phyloP scores from a whole-genome alignment of 2,113 vertebrate genomes.

The Ptilorrhoa leucosticta region DNA sequence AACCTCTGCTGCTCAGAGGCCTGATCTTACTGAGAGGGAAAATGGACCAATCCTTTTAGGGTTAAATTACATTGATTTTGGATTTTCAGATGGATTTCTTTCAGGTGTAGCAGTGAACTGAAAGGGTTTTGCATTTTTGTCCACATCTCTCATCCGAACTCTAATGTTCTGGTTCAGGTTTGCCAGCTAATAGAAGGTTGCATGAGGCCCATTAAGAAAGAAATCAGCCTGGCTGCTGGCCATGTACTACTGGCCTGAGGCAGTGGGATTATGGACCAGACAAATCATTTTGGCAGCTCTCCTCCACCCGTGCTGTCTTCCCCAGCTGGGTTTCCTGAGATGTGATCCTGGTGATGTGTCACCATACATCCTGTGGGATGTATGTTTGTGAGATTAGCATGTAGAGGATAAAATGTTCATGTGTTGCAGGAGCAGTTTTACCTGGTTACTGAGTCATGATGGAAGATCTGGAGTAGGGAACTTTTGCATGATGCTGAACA shows the following conservation, averaged over 20 bases:
- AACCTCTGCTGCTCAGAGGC: neutral
- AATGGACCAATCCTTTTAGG: conserved; percentile 1
- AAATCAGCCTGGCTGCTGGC: neutral
- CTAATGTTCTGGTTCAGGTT: neutral
- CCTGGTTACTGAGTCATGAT: neutral
- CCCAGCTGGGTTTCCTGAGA: neutral
- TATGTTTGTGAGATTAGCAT: neutral
- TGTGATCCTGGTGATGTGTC: neutral
- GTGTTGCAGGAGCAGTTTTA: neutral
- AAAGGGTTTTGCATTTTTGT: neutral
- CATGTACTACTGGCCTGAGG: neutral
- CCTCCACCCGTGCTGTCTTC: neutral
- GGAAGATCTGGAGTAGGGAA: neutral
- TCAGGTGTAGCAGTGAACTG: neutral
- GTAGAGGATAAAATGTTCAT: neutral
- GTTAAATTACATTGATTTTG: conserved; percentile 21
- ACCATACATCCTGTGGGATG: no score
- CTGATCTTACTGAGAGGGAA: neutral
- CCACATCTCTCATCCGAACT: neutral
- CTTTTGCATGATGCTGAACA: neutral
- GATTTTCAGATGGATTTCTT: neutral
- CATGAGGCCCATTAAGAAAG: neutral
- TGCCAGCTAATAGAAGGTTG: neutral
- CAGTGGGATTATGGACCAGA: neutral
- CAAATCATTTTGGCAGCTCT: neutral